These are phyloP conservation scores for Pseudochirops cupreus DNA, from an alignment of 2,797 vertebrate genomes.

Conservation along the genomic window DNA sequence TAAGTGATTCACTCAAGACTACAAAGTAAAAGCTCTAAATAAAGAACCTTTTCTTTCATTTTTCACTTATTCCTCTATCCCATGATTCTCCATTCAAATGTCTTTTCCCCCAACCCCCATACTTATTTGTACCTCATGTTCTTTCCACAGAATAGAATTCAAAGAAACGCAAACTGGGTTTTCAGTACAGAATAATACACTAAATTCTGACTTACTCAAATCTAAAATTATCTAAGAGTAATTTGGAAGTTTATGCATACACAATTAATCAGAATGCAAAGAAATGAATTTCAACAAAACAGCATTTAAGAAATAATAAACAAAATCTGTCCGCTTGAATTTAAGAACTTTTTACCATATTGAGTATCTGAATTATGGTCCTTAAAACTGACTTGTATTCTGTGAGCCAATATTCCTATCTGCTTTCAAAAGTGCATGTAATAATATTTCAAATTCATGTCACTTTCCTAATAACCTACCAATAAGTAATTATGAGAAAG, in stretches of 20 bases:
- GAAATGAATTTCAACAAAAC: conserved; percentile 43
- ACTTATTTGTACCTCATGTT: neutral
- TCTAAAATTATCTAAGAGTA: neutral
- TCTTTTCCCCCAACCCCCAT: neutral
- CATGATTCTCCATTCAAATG: conserved; percentile 8
- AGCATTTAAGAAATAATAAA: conserved; percentile 52
- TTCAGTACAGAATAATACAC: neutral
- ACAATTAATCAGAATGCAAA: conserved; percentile 25
- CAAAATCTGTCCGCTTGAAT: neutral
- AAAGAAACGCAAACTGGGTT: conserved; percentile 42
- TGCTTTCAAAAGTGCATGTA: conserved; percentile 31
- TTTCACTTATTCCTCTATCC: neutral
- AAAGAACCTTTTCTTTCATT: neutral
- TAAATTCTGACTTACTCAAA: neutral
- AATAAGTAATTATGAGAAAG: conserved; percentile 42
- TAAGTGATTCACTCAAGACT: conserved; percentile 7
- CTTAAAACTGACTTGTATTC: conserved; percentile 15
- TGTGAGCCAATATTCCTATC: neutral
- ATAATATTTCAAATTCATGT: conserved; percentile 23
- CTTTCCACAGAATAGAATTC: neutral
- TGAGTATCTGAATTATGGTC: conserved; percentile 12
- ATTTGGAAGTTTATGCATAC: conserved; percentile 32
- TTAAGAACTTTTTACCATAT: neutral
- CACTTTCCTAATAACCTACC: conserved; percentile 46
- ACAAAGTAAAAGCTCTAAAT: neutral